Evolutionary conservation across 2,888 invertebrate genomes (phyloP).

Genomic region (Liposcelis brunnea): DNA sequence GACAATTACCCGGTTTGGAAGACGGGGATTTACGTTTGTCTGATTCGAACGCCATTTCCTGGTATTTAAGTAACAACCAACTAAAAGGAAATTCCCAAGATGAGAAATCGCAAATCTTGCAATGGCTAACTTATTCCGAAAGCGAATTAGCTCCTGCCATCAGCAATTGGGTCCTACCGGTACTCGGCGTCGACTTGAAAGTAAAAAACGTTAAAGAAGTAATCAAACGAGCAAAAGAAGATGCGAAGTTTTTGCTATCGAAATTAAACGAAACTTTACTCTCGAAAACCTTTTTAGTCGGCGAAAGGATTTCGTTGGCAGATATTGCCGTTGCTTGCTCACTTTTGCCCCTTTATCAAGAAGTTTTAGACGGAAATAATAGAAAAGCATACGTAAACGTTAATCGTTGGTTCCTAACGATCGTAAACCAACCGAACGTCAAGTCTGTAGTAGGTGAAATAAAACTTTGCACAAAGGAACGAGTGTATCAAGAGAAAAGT

Average conservation of each 20-base stretch:
- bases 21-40: constrained; percentile 19
- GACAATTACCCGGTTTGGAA: constrained; percentile 16
- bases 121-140: constrained; percentile 28
- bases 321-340: constrained; percentile 23
- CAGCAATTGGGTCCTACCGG: constrained; percentile 19
- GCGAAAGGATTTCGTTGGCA: constrained; percentile 27
- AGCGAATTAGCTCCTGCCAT: constrained; percentile 25
- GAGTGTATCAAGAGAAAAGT: no score
- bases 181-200: constrained; percentile 12
- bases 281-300: constrained; percentile 26
- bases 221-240: constrained; percentile 19
- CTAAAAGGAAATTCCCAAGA: constrained; percentile 19
- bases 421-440: constrained; percentile 25
- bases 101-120: constrained; percentile 24
- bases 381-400: constrained; percentile 23
- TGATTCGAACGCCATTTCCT: constrained; percentile 24
- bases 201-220: constrained; percentile 10
- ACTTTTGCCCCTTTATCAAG: constrained; percentile 24
- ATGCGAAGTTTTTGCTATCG: constrained; percentile 11
- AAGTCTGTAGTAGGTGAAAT: constrained; percentile 20
- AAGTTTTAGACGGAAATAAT: constrained; percentile 19
- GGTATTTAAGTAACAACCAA: constrained; percentile 22
- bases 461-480: constrained; percentile 15
- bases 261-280: constrained; percentile 18
- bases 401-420: constrained; percentile 28